Base-by-base conservation (phyloP, 2,113 vertebrate genomes). In the Pagrus major region DNA sequence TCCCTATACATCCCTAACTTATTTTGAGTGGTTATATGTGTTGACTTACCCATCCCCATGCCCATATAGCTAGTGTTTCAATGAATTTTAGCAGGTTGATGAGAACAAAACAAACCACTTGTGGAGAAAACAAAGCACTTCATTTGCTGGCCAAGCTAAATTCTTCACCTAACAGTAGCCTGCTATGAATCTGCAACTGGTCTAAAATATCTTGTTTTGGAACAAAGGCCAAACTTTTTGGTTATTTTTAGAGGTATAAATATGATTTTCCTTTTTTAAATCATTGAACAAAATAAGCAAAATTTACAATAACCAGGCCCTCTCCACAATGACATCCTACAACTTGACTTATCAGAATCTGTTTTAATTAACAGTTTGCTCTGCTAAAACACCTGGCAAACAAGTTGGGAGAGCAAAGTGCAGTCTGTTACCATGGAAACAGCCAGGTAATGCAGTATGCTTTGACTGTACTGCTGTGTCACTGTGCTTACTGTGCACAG, bases 381-480 rank as follows among this genome's bases (percentile, higher is more conserved):
- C 44, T n/a, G 5, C 12, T n/a, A 23, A n/a, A 42, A 49, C 16
- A 18, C 5, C n/a, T 23, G 12, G 29, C 21, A 27, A 25, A 41
- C 42, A 55, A 12, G 10, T 23, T 18, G 41, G 20, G 10, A 35
- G 10, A 39, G 23, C 39, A 37, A 14, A 20, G 31, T 64, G 59
- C 46, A 20, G 37, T 11, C 33, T 12, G 44, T 67, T 44, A 9
- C 69, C 63, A 59, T 68, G 37, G 81, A 59, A 78, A 84, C 78
- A 54, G 51, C 44, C 75, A 71, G 60, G 70, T 63, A 29, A 64
- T 15, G 54, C 71, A 73, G 71, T 25, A 29, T n/a, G 41, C 49
- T 71, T 42, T 56, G 42, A 51, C 69, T 33, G n/a, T 47, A 14
- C 72, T 78, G 85, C 87, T 84, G 79, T 70, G 84, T 88, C 87